Conservation (phyloP, 2,888 invertebrate species). For the Himalopsyche kuldschensis region DNA sequence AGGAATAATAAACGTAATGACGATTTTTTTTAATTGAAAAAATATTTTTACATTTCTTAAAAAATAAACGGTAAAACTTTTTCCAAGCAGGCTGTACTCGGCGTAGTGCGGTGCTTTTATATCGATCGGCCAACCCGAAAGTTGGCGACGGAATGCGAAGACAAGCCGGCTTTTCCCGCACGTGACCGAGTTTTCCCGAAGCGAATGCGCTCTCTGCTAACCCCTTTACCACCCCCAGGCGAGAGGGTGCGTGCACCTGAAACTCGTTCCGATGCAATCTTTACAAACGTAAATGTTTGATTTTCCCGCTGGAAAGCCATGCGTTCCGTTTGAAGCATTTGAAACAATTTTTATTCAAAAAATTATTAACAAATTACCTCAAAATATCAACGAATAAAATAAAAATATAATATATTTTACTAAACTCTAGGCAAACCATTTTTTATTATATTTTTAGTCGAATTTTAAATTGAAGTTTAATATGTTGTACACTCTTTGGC, state of each 20-base stretch:
- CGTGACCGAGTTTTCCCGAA: not conserved
- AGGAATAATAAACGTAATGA: too few relatives aligned
- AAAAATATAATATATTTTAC: too few relatives aligned
- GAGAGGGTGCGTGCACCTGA: conserved; percentile 3
- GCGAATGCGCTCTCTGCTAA: conserved; percentile 4
- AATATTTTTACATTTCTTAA: too few relatives aligned
- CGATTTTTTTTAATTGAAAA: too few relatives aligned
- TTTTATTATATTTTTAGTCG: too few relatives aligned
- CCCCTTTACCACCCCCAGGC: conserved; percentile 15
- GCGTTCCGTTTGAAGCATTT: not conserved
- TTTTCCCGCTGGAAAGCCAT: conserved; percentile 5
- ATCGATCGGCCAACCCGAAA: conserved; percentile 33
- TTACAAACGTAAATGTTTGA: conserved; percentile 3
- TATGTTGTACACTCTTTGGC: too few relatives aligned
- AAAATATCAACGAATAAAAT: too few relatives aligned
- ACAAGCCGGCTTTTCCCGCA: conserved; percentile 21
- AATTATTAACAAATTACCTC: too few relatives aligned
- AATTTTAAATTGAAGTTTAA: too few relatives aligned
- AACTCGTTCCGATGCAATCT: conserved; percentile 10
- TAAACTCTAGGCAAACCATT: too few relatives aligned
- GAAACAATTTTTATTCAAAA: not conserved
- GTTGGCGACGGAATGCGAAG: conserved; percentile 9
- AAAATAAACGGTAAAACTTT: not conserved
- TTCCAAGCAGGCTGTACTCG: conserved; percentile 8
- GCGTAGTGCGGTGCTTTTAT: conserved; percentile 40